Evolutionary conservation across 1,140 invertebrate species (phyloP).

Genomic region (Leptinotarsa undecemlineata): DNA sequence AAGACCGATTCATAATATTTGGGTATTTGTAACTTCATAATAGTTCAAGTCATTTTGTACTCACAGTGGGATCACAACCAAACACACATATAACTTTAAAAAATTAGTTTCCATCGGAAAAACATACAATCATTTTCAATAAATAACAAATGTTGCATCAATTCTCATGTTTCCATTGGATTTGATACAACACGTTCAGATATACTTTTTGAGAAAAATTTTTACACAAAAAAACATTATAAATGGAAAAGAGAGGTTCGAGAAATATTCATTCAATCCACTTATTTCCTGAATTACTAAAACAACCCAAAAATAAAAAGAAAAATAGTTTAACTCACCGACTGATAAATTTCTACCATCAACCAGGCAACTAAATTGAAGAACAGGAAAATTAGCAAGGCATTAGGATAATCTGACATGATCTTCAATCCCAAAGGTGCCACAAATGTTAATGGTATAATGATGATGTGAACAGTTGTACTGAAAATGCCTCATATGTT

Average conservation of each 20-base stretch:
- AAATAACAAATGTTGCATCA: not conserved
- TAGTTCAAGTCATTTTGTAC: too few relatives aligned
- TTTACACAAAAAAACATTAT: too few relatives aligned
- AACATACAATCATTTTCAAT: not conserved
- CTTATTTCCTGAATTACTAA: too few relatives aligned
- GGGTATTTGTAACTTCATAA: too few relatives aligned
- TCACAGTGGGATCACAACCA: too few relatives aligned
- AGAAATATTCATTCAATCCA: too few relatives aligned
- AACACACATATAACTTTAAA: too few relatives aligned
- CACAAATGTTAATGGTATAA: conserved; percentile 29
- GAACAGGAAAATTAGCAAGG: conserved; percentile 18
- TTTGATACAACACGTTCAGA: not conserved
- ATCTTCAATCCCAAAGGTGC: conserved; percentile 21
- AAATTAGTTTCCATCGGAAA: too few relatives aligned
- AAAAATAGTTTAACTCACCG: conserved; percentile 28
- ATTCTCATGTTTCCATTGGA: not conserved
- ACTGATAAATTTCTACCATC: conserved; percentile 30
- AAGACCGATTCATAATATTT: too few relatives aligned
- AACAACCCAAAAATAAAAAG: not conserved
- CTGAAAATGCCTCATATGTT: conserved; percentile 24
- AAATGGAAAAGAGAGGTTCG: too few relatives aligned
- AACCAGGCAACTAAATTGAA: conserved; percentile 30
- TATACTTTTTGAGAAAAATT: not conserved
- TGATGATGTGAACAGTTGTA: conserved; percentile 20
- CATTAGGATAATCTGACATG: conserved; percentile 22